Percentiles rank a stretch among this genome's conserved stretches.
phyloP scores from a whole-genome alignment of 1,140 invertebrate species.

The Drosophila lacteicornis region DNA sequence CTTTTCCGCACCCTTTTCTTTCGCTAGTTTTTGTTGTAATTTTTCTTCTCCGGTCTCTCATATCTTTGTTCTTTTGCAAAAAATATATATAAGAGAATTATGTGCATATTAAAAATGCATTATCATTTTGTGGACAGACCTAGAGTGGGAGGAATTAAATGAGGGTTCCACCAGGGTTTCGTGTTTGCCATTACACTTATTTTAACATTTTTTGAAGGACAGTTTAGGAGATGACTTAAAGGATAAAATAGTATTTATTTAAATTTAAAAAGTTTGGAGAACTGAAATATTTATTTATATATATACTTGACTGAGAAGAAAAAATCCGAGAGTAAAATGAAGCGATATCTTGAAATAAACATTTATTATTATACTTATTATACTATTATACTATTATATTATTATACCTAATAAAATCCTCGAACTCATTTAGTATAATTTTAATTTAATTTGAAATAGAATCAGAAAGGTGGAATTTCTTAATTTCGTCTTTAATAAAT shows the following conservation, averaged over 20 bases:
- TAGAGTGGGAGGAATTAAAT: conserved; percentile 17
- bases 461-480: background rate
- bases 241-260: background rate
- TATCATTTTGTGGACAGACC: conserved; percentile 44
- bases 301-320: background rate
- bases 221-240: conserved; percentile 2
- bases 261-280: background rate
- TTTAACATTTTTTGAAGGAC: conserved; percentile 28
- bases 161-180: conserved; percentile 2
- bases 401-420: too few species aligned
- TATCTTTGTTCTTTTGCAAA: conserved; percentile 37
- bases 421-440: background rate
- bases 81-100: conserved; percentile 61
- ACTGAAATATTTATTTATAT: background rate
- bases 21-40: conserved; percentile 22
- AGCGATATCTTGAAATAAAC: background rate
- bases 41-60: conserved; percentile 19
- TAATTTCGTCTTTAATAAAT: too few species aligned
- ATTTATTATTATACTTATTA: too few species aligned
- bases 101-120: conserved; percentile 77
- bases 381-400: too few species aligned
- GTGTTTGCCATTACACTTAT: background rate
- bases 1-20: conserved; percentile 16
- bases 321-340: background rate
- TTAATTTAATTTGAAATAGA: background rate